Conservation (phyloP, 1,140 invertebrate genomes). For the Pararge aegeria region DNA sequence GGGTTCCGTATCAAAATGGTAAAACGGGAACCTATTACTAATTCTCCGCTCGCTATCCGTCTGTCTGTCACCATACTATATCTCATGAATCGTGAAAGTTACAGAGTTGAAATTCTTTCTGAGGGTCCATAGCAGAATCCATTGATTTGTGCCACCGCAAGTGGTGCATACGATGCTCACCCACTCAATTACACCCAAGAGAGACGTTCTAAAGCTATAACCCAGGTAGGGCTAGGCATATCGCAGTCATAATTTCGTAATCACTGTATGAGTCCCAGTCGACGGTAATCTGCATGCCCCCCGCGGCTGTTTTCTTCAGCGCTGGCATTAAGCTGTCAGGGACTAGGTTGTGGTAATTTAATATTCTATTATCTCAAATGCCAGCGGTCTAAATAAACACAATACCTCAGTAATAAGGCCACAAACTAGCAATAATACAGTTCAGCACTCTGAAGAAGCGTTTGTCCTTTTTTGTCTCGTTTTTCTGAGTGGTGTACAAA, state of each 20-base stretch:
- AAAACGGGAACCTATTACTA: too few relatives aligned
- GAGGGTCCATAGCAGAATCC: too few relatives aligned
- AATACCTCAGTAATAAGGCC: neutral
- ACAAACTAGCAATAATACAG: neutral
- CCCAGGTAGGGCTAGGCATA: neutral
- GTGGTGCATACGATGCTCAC: too few relatives aligned
- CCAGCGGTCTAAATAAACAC: slow-evolving; percentile 19
- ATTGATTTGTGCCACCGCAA: too few relatives aligned
- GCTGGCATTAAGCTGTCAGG: slow-evolving; percentile 25
- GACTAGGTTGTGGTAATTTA: slow-evolving; percentile 25
- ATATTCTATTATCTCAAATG: slow-evolving; percentile 30
- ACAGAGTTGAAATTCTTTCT: too few relatives aligned
- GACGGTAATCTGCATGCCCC: slow-evolving; percentile 17
- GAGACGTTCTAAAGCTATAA: neutral
- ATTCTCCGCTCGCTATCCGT: too few relatives aligned
- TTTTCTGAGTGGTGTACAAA: too few relatives aligned
- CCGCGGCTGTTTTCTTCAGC: slow-evolving; percentile 23
- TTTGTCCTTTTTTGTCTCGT: too few relatives aligned
- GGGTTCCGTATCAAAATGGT: too few relatives aligned
- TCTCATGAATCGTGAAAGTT: too few relatives aligned
- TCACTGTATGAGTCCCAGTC: neutral
- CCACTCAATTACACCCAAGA: too few relatives aligned
- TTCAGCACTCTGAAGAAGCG: neutral
- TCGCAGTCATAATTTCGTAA: slow-evolving; percentile 1
- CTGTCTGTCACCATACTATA: too few relatives aligned